phyloP scores from a whole-genome alignment of 1,140 invertebrate genomes.

The Metaphire vulgaris region DNA sequence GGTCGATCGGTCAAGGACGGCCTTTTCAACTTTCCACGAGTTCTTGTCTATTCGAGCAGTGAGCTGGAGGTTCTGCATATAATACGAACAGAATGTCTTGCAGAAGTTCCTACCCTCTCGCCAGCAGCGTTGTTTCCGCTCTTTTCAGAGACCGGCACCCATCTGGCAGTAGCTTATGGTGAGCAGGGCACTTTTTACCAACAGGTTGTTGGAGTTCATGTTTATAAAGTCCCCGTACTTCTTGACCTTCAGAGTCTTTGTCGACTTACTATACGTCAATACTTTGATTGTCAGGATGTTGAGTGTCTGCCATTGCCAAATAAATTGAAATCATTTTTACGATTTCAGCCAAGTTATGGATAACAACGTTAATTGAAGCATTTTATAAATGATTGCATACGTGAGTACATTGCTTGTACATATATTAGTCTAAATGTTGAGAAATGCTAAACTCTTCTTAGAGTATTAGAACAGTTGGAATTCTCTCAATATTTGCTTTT shows the following conservation, averaged over 20 bases:
- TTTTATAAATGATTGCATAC: no score
- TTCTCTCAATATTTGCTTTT: no score
- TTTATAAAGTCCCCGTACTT: conserved; percentile 23
- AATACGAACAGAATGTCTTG: conserved; percentile 23
- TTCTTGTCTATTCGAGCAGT: conserved; percentile 23
- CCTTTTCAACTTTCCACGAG: conserved; percentile 32
- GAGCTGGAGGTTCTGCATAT: conserved; percentile 22
- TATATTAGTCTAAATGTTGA: no score
- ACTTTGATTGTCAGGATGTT: conserved; percentile 29
- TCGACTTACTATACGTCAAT: conserved; percentile 20
- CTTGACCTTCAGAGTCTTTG: conserved; percentile 30
- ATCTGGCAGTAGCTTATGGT: conserved; percentile 29
- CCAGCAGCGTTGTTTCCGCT: conserved; percentile 29
- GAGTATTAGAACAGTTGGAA: no score
- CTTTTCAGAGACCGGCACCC: conserved; percentile 28
- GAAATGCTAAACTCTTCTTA: no score
- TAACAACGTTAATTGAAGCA: conserved; percentile 4
- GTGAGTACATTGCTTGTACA: no score
- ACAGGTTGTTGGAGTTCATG: conserved; percentile 29
- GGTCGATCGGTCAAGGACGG: conserved; percentile 31
- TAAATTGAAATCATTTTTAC: conserved; percentile 26
- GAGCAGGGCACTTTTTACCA: conserved; percentile 32
- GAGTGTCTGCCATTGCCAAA: conserved; percentile 27
- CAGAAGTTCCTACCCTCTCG: conserved; percentile 29
- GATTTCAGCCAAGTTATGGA: conserved; percentile 28